These are phyloP conservation scores for Scaptomyza tumidula DNA, from an alignment of 2,888 invertebrate species.

Conservation along the genomic window DNA sequence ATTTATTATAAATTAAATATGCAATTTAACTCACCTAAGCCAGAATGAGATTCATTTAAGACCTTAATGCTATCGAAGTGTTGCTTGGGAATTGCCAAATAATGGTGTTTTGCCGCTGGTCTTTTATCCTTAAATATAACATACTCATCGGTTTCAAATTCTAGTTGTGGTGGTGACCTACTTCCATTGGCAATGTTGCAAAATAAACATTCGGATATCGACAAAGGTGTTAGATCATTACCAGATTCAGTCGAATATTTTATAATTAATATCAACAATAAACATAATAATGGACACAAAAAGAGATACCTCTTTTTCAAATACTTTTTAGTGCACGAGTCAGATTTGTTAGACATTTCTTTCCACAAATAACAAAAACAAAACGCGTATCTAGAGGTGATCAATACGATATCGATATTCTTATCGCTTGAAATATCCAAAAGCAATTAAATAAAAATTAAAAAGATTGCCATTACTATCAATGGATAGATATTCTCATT, in stretches of 20 bases:
- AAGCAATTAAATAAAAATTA: not conserved
- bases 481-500: not conserved
- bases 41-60: constrained; percentile 88
- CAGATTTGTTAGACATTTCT: constrained; percentile 18
- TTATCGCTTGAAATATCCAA: constrained; percentile 1
- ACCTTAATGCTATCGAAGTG: constrained; percentile 91
- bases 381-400: constrained; percentile 4
- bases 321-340: not conserved
- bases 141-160: constrained; percentile 90
- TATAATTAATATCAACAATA: constrained; percentile 10
- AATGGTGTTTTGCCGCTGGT: constrained; percentile 92
- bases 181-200: constrained; percentile 89
- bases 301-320: constrained; percentile 26
- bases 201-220: constrained; percentile 87
- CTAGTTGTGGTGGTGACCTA: constrained; percentile 86
- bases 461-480: not conserved
- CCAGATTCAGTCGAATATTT: constrained; percentile 23
- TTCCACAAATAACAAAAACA: constrained; percentile 14
- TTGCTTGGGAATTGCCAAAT: constrained; percentile 90
- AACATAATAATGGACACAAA: not conserved
- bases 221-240: not conserved
- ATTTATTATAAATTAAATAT: not conserved
- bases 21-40: constrained; percentile 87
- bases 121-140: constrained; percentile 93
- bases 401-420: constrained; percentile 3